phyloP scores from a whole-genome alignment of 2,888 invertebrate species.

The Heliconius aoede region DNA sequence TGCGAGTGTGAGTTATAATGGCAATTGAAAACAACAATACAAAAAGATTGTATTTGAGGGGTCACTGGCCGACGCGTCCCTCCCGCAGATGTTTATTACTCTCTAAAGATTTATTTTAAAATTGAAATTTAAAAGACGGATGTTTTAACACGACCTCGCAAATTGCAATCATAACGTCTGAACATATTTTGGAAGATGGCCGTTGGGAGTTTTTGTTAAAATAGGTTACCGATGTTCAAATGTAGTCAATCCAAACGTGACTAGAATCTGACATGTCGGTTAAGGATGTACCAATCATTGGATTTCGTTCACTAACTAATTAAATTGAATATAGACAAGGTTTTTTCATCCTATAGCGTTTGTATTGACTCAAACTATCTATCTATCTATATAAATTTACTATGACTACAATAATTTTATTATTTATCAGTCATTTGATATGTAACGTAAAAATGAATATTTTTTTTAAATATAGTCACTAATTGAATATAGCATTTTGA shows the following conservation, averaged over 20 bases:
- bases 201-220: slow-evolving; percentile 15
- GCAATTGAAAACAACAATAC: slow-evolving; percentile 17
- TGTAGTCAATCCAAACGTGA: slow-evolving; percentile 37
- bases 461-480: too few relatives aligned
- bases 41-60: slow-evolving; percentile 21
- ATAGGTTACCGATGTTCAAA: slow-evolving; percentile 11
- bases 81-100: slow-evolving; percentile 12
- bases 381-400: neutral
- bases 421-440: too few relatives aligned
- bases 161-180: slow-evolving; percentile 9
- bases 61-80: slow-evolving; percentile 24
- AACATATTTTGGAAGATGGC: neutral
- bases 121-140: neutral
- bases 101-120: slow-evolving; percentile 16
- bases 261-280: slow-evolving; percentile 11
- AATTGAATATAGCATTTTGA: too few relatives aligned
- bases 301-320: neutral
- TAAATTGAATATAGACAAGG: slow-evolving; percentile 3
- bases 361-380: neutral
- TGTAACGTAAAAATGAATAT: neutral
- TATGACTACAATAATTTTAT: neutral
- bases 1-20: neutral
- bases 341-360: neutral
- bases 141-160: neutral
- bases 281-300: slow-evolving; percentile 23